Conservation (phyloP, 2,888 invertebrate genomes). For the Tachina grossa region DNA sequence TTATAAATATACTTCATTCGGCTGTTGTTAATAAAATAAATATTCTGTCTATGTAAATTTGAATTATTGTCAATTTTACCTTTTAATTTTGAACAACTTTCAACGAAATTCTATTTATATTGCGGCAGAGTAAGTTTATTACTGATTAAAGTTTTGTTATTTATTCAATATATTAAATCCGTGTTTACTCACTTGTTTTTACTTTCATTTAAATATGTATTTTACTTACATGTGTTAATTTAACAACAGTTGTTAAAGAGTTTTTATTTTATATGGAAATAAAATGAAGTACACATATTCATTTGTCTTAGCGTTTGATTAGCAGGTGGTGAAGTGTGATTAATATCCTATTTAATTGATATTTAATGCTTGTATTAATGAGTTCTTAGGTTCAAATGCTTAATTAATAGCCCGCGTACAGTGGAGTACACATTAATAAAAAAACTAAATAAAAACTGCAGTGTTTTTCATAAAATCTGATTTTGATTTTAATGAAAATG, state of each 20-base stretch:
- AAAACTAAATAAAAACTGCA: too few species aligned
- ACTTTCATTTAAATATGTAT: constrained; percentile 2
- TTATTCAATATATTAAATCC: too few species aligned
- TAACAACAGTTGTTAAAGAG: constrained; percentile 7
- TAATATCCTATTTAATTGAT: constrained; percentile 10
- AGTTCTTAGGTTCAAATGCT: constrained; percentile 16
- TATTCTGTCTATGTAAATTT: not conserved
- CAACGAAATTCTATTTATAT: not conserved
- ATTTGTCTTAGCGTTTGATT: constrained; percentile 22
- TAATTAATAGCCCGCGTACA: not conserved
- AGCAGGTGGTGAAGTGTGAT: constrained; percentile 36
- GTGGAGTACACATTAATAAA: too few species aligned
- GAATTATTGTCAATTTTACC: not conserved
- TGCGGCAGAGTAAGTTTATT: not conserved
- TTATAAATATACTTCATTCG: not conserved
- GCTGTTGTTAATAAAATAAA: not conserved
- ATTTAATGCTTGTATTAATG: constrained; percentile 1
- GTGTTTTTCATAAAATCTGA: too few species aligned
- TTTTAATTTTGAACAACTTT: not conserved
- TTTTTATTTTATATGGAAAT: not conserved
- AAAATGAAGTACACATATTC: constrained; percentile 3
- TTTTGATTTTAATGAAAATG: too few species aligned
- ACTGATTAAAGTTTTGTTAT: not conserved
- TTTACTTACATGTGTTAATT: not conserved
- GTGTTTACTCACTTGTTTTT: not conserved